A percentile compares a stretch with the other conserved stretches of the same genome.
phyloP scores from a whole-genome alignment of 2,797 vertebrate species.

The Alcedo quadribrachys region DNA sequence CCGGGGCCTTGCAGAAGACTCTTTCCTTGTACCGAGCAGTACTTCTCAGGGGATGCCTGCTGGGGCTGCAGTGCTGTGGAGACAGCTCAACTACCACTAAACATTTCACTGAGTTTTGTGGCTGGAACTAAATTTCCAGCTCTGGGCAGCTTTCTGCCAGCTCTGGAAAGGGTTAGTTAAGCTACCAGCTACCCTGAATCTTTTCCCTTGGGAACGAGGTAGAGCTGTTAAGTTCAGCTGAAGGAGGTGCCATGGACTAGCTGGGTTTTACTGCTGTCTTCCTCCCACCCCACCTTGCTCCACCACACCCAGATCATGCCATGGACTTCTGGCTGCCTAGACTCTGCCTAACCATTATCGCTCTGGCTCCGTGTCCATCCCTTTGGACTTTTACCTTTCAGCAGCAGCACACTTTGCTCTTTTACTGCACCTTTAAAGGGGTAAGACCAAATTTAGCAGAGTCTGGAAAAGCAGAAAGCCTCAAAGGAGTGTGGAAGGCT shows the following conservation, averaged over 20 bases:
- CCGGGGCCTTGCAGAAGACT: not conserved
- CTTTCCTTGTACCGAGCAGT: accelerated
- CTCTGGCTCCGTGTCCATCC: not conserved
- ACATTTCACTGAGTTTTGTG: accelerated
- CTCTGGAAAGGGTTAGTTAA: not conserved
- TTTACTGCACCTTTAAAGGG: not conserved
- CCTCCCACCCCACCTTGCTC: not conserved
- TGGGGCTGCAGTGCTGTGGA: not conserved
- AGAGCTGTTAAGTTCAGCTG: not conserved
- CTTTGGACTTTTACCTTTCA: conserved; percentile 50
- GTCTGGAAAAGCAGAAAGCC: not conserved
- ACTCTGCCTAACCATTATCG: not conserved
- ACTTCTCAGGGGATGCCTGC: not conserved
- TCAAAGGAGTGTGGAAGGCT: not conserved
- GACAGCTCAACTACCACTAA: not conserved
- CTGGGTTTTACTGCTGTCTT: not conserved
- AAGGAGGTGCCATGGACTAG: not conserved
- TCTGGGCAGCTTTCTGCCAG: not conserved
- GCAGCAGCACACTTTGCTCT: not conserved
- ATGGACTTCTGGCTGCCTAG: not conserved
- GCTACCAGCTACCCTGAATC: not conserved
- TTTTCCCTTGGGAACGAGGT: not conserved
- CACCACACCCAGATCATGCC: not conserved
- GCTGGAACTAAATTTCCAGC: not conserved
- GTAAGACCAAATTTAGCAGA: not conserved